A percentile compares a stretch with the other conserved stretches of the same genome.
These are phyloP conservation scores for Lethenteron camtschaticum DNA, from an alignment of 2,113 vertebrate genomes.

Conservation along the genomic window DNA sequence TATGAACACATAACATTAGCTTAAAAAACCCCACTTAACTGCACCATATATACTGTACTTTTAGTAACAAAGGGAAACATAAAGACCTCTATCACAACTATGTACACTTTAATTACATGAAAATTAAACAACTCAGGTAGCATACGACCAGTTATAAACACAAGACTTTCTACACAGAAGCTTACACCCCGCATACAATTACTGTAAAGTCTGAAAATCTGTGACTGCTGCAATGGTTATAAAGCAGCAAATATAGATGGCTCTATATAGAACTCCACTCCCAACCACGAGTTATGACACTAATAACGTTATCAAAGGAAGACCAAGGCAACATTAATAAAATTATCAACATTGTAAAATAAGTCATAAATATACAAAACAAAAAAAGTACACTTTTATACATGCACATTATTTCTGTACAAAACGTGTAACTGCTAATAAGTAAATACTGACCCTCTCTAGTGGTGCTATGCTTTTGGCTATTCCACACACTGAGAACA, in stretches of 20 bases:
- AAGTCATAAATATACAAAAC: conserved; percentile 1
- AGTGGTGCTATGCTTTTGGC: no score
- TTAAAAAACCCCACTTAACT: background rate
- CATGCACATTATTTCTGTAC: conserved; percentile 2
- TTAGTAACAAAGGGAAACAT: background rate
- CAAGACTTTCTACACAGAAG: background rate
- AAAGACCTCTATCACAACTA: conserved; percentile 1
- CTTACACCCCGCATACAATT: no score
- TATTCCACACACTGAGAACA: no score
- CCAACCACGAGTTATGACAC: no score
- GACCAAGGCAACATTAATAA: no score
- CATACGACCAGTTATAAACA: conserved; percentile 4
- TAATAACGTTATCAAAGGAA: no score
- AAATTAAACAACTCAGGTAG: conserved; percentile 1
- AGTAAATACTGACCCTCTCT: no score
- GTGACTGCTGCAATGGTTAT: no score
- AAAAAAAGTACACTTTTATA: conserved; percentile 4
- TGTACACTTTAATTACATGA: background rate
- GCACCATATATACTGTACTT: background rate
- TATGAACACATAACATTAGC: no score
- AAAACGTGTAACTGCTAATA: background rate
- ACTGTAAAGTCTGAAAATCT: no score
- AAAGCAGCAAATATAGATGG: no score
- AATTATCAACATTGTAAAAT: background rate
- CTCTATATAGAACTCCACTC: no score